Conservation (phyloP, 2,888 invertebrate genomes). For the Odontocerum albicorne region DNA sequence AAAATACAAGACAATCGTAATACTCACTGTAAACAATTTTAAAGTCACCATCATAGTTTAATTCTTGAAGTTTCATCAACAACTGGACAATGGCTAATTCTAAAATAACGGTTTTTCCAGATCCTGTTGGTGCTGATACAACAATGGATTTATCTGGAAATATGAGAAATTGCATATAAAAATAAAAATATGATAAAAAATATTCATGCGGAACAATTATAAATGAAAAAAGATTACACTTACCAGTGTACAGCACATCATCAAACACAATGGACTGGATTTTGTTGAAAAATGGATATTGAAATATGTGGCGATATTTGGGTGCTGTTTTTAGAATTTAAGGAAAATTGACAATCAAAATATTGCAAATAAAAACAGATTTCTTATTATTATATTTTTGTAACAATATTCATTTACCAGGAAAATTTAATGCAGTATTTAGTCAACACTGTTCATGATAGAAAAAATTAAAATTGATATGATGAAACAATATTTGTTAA, state of each 20-base stretch:
- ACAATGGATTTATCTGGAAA: slow-evolving; percentile 70
- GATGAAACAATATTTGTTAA: no score
- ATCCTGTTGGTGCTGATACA: slow-evolving; percentile 79
- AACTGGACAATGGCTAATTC: slow-evolving; percentile 75
- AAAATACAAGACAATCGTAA: no score
- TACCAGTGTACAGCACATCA: slow-evolving; percentile 66
- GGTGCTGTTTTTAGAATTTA: slow-evolving; percentile 47
- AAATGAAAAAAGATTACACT: slow-evolving; percentile 21
- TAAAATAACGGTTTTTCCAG: slow-evolving; percentile 82
- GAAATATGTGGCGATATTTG: slow-evolving; percentile 59
- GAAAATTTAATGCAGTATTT: no score
- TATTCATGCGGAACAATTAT: background rate
- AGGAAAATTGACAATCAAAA: no score
- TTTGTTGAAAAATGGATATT: slow-evolving; percentile 68
- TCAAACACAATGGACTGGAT: slow-evolving; percentile 74
- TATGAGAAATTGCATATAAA: slow-evolving; percentile 30
- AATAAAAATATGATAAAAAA: background rate
- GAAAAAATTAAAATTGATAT: no score
- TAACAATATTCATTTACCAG: no score
- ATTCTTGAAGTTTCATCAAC: slow-evolving; percentile 57
- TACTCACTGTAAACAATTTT: slow-evolving; percentile 76
- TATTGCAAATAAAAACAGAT: no score
- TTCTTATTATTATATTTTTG: no score
- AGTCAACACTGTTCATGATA: no score
- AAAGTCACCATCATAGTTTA: slow-evolving; percentile 49